Conservation (phyloP, 1,140 invertebrate genomes). For the Musca vetustissima region DNA sequence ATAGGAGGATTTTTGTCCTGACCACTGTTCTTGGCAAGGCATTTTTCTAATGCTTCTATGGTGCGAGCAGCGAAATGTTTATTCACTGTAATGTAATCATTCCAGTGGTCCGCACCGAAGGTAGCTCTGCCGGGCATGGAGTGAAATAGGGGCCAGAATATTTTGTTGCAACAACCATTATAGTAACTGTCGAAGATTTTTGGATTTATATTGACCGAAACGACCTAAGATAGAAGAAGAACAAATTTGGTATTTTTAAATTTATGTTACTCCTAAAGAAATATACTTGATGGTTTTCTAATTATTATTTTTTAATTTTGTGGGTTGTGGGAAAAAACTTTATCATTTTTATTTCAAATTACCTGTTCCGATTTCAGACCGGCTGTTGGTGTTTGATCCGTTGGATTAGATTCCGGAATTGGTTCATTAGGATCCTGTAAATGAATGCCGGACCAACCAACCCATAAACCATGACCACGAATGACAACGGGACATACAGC, state of each 20-base stretch:
- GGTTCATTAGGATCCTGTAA: slow-evolving; percentile 68
- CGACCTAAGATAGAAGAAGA: slow-evolving; percentile 61
- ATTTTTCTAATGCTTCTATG: slow-evolving; percentile 69
- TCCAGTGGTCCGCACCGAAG: slow-evolving; percentile 80
- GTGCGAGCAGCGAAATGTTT: slow-evolving; percentile 80
- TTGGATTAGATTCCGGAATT: slow-evolving; percentile 83
- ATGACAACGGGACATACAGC: slow-evolving; percentile 88
- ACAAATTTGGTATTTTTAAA: not conserved
- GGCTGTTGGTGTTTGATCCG: slow-evolving; percentile 81
- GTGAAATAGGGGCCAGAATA: slow-evolving; percentile 89
- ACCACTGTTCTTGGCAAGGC: slow-evolving; percentile 61
- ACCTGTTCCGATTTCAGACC: slow-evolving; percentile 81
- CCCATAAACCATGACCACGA: slow-evolving; percentile 80
- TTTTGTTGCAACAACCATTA: slow-evolving; percentile 89
- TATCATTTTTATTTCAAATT: slow-evolving; percentile 27
- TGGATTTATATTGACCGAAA: slow-evolving; percentile 75
- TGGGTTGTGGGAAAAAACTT: no score
- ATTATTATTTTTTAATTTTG: no score
- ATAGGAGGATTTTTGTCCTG: slow-evolving; percentile 66
- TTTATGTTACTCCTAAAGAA: no score
- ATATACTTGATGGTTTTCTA: no score
- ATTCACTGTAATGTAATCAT: slow-evolving; percentile 79
- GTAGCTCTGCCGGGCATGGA: slow-evolving; percentile 82
- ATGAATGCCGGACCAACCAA: slow-evolving; percentile 87
- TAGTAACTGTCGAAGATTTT: slow-evolving; percentile 82